Conservation (phyloP, 2,113 vertebrate genomes). For the Peromyscus polionotus region DNA sequence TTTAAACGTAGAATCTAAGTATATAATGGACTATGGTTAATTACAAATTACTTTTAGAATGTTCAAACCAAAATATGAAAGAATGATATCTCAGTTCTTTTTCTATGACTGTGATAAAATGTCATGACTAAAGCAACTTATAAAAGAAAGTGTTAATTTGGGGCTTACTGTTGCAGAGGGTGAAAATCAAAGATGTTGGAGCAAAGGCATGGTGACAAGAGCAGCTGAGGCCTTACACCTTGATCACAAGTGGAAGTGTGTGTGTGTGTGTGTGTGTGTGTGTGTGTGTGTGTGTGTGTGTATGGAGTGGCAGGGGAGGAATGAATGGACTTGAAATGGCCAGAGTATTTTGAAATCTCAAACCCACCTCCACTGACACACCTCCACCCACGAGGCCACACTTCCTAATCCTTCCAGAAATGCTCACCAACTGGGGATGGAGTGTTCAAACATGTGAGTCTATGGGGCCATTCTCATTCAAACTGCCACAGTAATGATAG, state of each 20-base stretch:
- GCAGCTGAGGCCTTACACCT: neutral
- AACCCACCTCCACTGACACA: neutral
- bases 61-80: neutral
- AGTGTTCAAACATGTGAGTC: neutral
- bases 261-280: too few relatives aligned
- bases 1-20: conserved; percentile 55
- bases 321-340: neutral
- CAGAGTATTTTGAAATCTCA: neutral
- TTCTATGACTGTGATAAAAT: neutral
- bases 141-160: neutral
- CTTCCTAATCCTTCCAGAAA: neutral
- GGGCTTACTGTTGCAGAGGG: neutral
- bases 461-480: neutral
- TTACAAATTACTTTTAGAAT: conserved; percentile 48
- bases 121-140: neutral
- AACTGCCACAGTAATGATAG: neutral
- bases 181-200: neutral
- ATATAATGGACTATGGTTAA: neutral
- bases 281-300: too few relatives aligned
- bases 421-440: neutral
- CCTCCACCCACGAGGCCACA: neutral
- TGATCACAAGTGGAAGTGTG: neutral
- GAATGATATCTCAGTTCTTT: neutral
- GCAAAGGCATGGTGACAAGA: neutral
- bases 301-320: neutral